Evolutionary conservation across 2,797 vertebrate genomes (phyloP), one percentile per base, ranked within the genome.

Genomic region (Sebastes hubbsi): DNA sequence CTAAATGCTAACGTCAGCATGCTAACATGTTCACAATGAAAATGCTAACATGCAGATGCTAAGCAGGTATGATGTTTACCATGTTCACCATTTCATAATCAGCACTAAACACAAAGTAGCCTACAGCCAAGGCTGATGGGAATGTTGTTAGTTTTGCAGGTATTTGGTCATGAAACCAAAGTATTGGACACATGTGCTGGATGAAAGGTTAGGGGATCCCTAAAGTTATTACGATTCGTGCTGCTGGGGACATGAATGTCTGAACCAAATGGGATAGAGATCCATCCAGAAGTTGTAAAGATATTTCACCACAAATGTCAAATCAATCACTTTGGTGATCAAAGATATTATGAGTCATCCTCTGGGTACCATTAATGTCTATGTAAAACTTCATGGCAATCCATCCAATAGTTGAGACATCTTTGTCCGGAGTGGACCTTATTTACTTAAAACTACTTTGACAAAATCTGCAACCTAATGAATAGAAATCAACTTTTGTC

Each of bases 241-340:
- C 29, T 61, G 18, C 4, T 0, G 8, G 27, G 16, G 20, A 30
- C 59, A 32, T 32, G 0, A 32, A 61, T n/a, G 54, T 24, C 54
- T 55, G 52, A 54, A 54, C 0, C n/a, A 18, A 46, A 46, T 46
- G 42, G 18, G 42, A 46, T 24, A 24, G 24, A 24, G 24, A 24
- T 24, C 16, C 42, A 42, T 46, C 42, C 38, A 42, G 38, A 42
- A 42, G 7, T 46, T 46, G 42, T 46, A 46, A 16, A 46, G 42
- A 18, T 18, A 18, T 46, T 46, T 46, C 16, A 46, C 42, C 20
- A 16, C 38, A 42, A 22, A 22, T 22, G 29, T 61, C 59, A 61
- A 0, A 0, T 46, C 6, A 46, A 18, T 3, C 42, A 46, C 6
- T 46, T 46, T 46, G 42, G 42, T 46, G 0, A 46, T 46, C 38